phyloP scores from a whole-genome alignment of 2,888 invertebrate genomes.

The Calameuta pallipes region DNA sequence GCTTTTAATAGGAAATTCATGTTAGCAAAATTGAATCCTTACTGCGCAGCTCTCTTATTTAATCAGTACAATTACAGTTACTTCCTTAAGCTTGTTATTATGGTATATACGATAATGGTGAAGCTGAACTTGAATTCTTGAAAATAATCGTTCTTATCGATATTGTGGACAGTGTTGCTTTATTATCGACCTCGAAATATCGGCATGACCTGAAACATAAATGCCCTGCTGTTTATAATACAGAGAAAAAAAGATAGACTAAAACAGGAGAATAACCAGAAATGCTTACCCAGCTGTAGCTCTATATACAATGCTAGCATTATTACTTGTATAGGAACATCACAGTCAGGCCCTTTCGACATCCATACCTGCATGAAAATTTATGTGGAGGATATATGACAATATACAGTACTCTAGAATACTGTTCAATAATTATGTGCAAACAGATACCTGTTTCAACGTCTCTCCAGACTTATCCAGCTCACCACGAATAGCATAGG shows the following conservation, averaged over 20 bases:
- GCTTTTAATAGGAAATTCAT: background rate
- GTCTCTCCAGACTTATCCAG: constrained; percentile 74
- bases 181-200: constrained; percentile 72
- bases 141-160: constrained; percentile 38
- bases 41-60: background rate
- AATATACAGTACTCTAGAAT: background rate
- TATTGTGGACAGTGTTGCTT: constrained; percentile 72
- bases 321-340: constrained; percentile 74
- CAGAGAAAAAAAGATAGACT: constrained; percentile 10
- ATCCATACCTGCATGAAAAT: constrained; percentile 68
- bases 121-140: background rate
- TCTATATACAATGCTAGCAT: constrained; percentile 76
- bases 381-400: background rate
- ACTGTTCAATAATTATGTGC: background rate
- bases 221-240: constrained; percentile 11
- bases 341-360: constrained; percentile 66
- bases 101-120: background rate
- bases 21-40: background rate
- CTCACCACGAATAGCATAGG: constrained; percentile 80
- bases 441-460: constrained; percentile 59
- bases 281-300: constrained; percentile 70
- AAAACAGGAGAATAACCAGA: constrained; percentile 10
- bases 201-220: constrained; percentile 69
- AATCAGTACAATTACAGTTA: background rate
- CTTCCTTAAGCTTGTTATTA: background rate